Percentiles rank a stretch among this genome's conserved stretches.
Evolutionary conservation across 2,113 vertebrate species (phyloP).

Genomic region (Amblyornis subalaris): DNA sequence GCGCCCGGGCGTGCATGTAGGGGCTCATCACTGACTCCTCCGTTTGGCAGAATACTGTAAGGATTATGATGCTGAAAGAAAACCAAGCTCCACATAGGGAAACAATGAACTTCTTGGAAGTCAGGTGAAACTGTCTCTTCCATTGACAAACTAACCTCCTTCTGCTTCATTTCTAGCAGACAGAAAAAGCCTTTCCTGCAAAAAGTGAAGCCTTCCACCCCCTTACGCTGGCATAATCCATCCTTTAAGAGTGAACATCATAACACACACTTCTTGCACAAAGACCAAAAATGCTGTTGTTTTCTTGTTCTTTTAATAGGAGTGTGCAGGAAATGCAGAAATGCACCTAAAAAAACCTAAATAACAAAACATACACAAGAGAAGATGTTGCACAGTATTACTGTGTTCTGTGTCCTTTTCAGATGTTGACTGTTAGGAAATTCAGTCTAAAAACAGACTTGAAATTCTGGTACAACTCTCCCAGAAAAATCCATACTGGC

Average conservation of each 20-base stretch:
- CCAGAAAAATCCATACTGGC: neutral
- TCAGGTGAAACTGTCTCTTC: conserved; percentile 19
- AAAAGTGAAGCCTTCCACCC: neutral
- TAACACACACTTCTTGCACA: neutral
- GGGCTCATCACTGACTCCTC: neutral
- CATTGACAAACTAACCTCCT: neutral
- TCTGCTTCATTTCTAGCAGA: neutral
- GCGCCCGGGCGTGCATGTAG: too few relatives aligned
- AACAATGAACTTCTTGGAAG: neutral
- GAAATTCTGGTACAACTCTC: neutral
- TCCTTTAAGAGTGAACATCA: neutral
- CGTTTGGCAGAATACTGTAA: neutral
- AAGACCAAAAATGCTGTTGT: neutral
- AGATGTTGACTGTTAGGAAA: neutral
- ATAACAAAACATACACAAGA: neutral
- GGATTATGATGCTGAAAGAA: neutral
- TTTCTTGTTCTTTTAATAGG: neutral
- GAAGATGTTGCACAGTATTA: neutral
- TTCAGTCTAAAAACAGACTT: neutral
- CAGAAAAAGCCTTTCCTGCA: neutral
- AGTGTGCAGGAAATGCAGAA: neutral
- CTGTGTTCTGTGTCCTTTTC: neutral
- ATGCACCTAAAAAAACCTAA: neutral
- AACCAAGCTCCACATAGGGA: neutral
- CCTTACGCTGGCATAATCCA: rapidly evolving